Conservation (phyloP, 2,113 vertebrate species). For the Poeciliopsis retropinna region DNA sequence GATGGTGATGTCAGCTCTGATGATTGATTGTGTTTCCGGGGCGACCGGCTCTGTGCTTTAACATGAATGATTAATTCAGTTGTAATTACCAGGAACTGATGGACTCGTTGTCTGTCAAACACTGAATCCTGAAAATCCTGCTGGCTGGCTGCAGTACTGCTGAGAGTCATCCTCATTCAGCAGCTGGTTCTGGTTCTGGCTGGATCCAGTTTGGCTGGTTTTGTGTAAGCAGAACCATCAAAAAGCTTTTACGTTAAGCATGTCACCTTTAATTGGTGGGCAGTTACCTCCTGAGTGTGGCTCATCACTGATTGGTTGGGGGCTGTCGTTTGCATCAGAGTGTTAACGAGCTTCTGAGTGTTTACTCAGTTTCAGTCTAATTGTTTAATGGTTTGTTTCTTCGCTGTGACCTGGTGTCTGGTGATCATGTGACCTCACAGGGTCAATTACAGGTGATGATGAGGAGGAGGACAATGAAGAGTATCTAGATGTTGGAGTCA, state of each 20-base stretch:
- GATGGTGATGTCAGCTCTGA: neutral
- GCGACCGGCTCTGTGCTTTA: neutral
- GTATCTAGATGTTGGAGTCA: conserved; percentile 2
- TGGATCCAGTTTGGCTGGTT: too few species aligned
- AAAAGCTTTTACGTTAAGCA: neutral
- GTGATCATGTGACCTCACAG: conserved; percentile 4
- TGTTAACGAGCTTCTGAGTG: conserved; percentile 31
- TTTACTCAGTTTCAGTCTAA: conserved; percentile 22
- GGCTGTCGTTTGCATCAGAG: neutral
- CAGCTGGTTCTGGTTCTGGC: neutral
- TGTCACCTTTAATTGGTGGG: neutral
- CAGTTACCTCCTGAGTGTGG: neutral
- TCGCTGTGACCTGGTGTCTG: neutral
- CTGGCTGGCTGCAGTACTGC: too few species aligned
- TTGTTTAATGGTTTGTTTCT: conserved; percentile 8
- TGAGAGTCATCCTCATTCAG: too few species aligned
- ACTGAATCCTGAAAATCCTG: neutral
- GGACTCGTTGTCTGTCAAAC: neutral
- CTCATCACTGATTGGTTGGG: neutral
- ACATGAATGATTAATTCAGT: neutral
- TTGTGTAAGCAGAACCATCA: neutral
- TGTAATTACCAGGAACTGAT: conserved; percentile 17
- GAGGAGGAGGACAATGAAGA: neutral
- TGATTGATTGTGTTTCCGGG: conserved; percentile 12
- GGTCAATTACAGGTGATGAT: neutral